Conservation (phyloP, 2,888 invertebrate genomes). For the Oscheius sp. region DNA sequence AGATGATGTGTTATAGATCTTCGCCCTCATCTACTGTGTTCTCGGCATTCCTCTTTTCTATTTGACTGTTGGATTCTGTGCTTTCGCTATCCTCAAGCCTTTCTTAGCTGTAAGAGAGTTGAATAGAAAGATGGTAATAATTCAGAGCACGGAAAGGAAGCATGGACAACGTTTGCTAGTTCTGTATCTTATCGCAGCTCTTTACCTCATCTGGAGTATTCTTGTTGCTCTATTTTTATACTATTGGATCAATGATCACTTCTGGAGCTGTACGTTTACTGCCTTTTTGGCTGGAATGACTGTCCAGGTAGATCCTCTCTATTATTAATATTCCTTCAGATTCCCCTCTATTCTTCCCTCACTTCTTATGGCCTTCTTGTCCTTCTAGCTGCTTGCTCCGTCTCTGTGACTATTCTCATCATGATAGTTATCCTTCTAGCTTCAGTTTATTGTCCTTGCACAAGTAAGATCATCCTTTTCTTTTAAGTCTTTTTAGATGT, state of each 20-base stretch:
- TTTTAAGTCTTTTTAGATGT: neutral
- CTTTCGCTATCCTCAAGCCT: constrained; percentile 42
- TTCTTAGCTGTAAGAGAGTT: constrained; percentile 34
- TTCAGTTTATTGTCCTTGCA: constrained; percentile 45
- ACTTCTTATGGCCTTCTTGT: constrained; percentile 26
- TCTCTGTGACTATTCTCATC: constrained; percentile 38
- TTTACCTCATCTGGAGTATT: constrained; percentile 86
- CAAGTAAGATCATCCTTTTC: constrained; percentile 24
- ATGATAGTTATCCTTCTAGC: constrained; percentile 45
- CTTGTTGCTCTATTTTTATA: constrained; percentile 46
- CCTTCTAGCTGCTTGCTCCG: constrained; percentile 26
- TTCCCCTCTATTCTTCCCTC: constrained; percentile 15
- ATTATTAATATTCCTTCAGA: neutral
- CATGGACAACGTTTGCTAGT: constrained; percentile 27
- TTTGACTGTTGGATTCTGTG: constrained; percentile 46
- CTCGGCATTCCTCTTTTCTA: constrained; percentile 66
- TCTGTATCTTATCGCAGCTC: constrained; percentile 35
- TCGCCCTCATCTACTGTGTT: constrained; percentile 62
- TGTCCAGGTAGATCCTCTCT: constrained; percentile 45
- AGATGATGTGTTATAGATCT: constrained; percentile 50
- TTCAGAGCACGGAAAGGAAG: constrained; percentile 22
- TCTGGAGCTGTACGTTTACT: constrained; percentile 58
- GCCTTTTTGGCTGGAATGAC: constrained; percentile 59
- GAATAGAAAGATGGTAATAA: neutral
- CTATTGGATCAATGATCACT: constrained; percentile 50